Percentiles rank a stretch among this genome's conserved stretches.
Evolutionary conservation across 2,113 vertebrate species (phyloP).

Genomic region (Acrocephalus kingi): DNA sequence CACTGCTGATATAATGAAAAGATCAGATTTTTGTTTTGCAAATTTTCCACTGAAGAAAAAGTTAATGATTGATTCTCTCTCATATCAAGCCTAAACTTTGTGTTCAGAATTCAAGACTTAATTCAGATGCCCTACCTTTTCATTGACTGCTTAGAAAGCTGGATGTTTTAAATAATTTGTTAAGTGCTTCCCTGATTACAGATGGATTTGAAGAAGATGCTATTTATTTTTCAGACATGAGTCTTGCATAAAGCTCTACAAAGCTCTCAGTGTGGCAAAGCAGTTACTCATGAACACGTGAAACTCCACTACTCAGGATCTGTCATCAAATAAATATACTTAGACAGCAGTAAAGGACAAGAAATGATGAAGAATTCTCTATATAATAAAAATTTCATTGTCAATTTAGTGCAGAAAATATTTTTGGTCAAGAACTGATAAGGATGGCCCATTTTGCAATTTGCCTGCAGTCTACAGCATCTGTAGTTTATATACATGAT

Average conservation of each 20-base stretch:
- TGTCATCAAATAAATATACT: not conserved
- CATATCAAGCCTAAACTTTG: not conserved
- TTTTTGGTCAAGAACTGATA: not conserved
- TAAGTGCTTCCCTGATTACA: not conserved
- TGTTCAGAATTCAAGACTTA: not conserved
- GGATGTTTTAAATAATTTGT: not conserved
- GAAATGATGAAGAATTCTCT: not conserved
- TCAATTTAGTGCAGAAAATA: not conserved
- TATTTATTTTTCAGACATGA: not conserved
- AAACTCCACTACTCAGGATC: not conserved
- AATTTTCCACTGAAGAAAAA: not conserved
- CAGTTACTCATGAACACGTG: fast-evolving
- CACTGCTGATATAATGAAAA: not conserved
- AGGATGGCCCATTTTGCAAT: not conserved
- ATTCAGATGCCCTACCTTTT: not conserved
- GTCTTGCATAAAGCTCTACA: not conserved
- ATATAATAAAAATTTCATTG: not conserved
- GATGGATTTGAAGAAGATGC: not conserved
- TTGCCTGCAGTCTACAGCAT: not conserved
- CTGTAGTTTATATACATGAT: not conserved
- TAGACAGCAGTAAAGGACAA: not conserved
- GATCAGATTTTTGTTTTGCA: not conserved
- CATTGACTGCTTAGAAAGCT: not conserved
- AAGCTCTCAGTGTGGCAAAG: not conserved
- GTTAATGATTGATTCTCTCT: not conserved